Base-by-base conservation (phyloP, 2,888 invertebrate genomes). In the Amblyjoppa proteus region DNA sequence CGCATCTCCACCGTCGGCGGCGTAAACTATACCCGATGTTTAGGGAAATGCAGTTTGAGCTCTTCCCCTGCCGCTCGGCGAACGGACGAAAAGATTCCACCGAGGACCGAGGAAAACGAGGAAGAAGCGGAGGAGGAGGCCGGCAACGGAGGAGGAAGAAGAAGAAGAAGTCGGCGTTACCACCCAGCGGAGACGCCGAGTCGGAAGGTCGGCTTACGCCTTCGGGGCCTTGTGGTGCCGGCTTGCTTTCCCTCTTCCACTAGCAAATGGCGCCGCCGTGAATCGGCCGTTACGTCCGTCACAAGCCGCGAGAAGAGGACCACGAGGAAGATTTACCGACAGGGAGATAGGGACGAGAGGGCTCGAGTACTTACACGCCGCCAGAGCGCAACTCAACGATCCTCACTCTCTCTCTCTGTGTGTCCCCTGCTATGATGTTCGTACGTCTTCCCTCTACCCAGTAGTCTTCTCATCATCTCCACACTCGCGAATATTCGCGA, bases 191-290 rank as follows among this genome's bases (percentile, higher is more conserved):
- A 71, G 76, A 86, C 83, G 79, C 77, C 7, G 68, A 88, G 82
- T 85, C 87, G 86, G 81, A 88, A 88, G 83, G 83, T 83, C 76
- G 83, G 64, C 73, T 81, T 61, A 56, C 28, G 85, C 83, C 85
- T 74, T 69, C 74, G 70, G 81, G 74, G 68, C 41, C 68, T 79
- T 58, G 66, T 25, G 25, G 25, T 56, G 25, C 25, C 68, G 68
- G 75, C 25, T 75, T 75, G 70, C 78, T 85, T 53, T 61, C 31
- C 76, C 71, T 82, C 76, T 76, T 45, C 70, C 68, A 34, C 83
- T 76, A 69, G 85, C 53, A 85, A 85, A 85, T 80, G 76, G 79
- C 85, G 83, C 38, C 73, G 51, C 80, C 79, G 85, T 80, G 83
- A 80, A 85, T 85, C 85, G 80, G 80, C 83, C 79, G 80, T 85